Conservation (phyloP, 2,888 invertebrate genomes). For the Acleris holmiana region DNA sequence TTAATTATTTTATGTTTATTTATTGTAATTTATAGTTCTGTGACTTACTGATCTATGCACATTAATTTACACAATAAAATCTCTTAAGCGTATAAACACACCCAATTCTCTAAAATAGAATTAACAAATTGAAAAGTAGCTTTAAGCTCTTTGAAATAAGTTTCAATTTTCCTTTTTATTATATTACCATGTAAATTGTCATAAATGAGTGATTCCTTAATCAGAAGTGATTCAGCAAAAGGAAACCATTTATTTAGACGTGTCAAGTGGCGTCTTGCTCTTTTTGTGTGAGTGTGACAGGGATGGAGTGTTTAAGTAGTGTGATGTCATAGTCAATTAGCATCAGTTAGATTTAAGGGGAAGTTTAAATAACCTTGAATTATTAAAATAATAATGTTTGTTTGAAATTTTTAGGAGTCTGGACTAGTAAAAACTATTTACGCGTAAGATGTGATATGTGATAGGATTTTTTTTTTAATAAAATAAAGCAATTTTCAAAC, state of each 20-base stretch:
- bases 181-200: neutral
- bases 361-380: slow-evolving; percentile 37
- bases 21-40: no score
- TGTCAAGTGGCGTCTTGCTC: slow-evolving; percentile 46
- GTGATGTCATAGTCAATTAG: slow-evolving; percentile 75
- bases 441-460: neutral
- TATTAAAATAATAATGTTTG: neutral
- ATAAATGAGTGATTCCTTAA: slow-evolving; percentile 25
- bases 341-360: slow-evolving; percentile 65
- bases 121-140: neutral
- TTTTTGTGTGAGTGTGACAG: slow-evolving; percentile 47
- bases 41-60: neutral
- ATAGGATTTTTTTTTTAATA: no score
- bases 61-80: slow-evolving; percentile 2
- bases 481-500: no score
- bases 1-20: no score
- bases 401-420: neutral
- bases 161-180: neutral
- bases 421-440: no score
- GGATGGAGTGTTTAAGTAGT: slow-evolving; percentile 64
- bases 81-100: slow-evolving; percentile 4
- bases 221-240: slow-evolving; percentile 43
- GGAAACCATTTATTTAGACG: slow-evolving; percentile 61
- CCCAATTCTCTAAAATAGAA: neutral
- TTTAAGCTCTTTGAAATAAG: neutral